Conservation (phyloP, 2,888 invertebrate species). For the Cacoxenus indagator region DNA sequence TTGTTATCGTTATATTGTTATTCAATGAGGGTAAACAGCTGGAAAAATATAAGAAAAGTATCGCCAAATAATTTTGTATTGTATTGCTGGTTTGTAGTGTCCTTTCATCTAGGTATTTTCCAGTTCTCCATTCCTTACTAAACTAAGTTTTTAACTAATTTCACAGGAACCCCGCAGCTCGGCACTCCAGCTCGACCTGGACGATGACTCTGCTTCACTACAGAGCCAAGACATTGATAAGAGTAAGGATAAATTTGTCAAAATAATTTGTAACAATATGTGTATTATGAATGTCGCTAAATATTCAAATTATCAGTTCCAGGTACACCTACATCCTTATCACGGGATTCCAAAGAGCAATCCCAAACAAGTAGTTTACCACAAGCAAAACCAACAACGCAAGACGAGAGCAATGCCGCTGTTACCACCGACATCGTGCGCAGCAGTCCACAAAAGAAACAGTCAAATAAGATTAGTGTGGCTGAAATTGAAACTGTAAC, state of each 20-base stretch:
- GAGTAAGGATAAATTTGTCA: constrained; percentile 56
- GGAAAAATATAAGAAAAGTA: background rate
- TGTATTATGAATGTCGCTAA: constrained; percentile 23
- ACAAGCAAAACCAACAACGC: constrained; percentile 46
- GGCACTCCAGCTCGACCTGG: constrained; percentile 89
- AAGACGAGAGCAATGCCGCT: constrained; percentile 29
- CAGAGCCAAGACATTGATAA: constrained; percentile 89
- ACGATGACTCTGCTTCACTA: constrained; percentile 90
- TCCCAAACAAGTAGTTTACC: constrained; percentile 62
- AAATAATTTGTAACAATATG: background rate
- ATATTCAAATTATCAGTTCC: constrained; percentile 60
- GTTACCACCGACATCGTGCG: constrained; percentile 25
- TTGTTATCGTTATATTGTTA: background rate
- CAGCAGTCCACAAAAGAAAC: constrained; percentile 52
- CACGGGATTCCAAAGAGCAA: constrained; percentile 69
- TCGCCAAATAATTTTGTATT: background rate
- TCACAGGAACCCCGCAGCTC: constrained; percentile 89
- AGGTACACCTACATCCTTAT: constrained; percentile 70
- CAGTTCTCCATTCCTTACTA: background rate
- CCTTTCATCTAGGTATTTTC: background rate
- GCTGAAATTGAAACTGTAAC: constrained; percentile 45
- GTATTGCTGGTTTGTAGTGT: background rate
- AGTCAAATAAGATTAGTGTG: constrained; percentile 39
- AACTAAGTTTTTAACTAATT: constrained; percentile 11
- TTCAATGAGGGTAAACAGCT: background rate